Conservation (phyloP, 2,888 invertebrate genomes). For the Drosophila kanekoi region DNA sequence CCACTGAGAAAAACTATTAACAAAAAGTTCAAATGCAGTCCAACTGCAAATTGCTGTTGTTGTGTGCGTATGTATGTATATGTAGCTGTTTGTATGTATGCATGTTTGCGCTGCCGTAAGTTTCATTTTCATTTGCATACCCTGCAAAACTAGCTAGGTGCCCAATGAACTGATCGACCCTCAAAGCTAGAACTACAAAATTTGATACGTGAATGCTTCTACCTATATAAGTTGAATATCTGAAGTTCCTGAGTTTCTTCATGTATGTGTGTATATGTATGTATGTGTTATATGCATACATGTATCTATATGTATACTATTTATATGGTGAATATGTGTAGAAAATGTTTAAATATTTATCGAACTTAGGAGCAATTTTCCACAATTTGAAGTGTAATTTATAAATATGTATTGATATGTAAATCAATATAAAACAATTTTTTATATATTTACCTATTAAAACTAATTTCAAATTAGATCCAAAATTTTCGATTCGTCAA, state of each 20-base stretch:
- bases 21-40: slow-evolving; percentile 58
- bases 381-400: too few relatives aligned
- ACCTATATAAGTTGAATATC: background rate
- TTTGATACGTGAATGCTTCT: background rate
- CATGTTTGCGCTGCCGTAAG: slow-evolving; percentile 19
- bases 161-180: slow-evolving; percentile 5
- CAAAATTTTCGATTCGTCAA: too few relatives aligned
- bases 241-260: background rate
- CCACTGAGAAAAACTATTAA: slow-evolving; percentile 47
- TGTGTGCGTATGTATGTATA: slow-evolving; percentile 3
- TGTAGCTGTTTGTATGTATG: slow-evolving; percentile 2
- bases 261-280: too few relatives aligned
- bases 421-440: too few relatives aligned
- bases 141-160: slow-evolving; percentile 17
- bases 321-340: too few relatives aligned
- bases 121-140: slow-evolving; percentile 48
- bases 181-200: background rate
- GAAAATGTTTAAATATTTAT: too few relatives aligned
- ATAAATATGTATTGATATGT: too few relatives aligned
- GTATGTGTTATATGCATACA: too few relatives aligned
- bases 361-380: too few relatives aligned
- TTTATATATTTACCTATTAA: too few relatives aligned
- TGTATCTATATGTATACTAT: too few relatives aligned
- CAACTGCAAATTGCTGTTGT: slow-evolving; percentile 35
- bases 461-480: too few relatives aligned